Conservation (phyloP, 2,113 vertebrate genomes). For the Opisthocomus hoazin region DNA sequence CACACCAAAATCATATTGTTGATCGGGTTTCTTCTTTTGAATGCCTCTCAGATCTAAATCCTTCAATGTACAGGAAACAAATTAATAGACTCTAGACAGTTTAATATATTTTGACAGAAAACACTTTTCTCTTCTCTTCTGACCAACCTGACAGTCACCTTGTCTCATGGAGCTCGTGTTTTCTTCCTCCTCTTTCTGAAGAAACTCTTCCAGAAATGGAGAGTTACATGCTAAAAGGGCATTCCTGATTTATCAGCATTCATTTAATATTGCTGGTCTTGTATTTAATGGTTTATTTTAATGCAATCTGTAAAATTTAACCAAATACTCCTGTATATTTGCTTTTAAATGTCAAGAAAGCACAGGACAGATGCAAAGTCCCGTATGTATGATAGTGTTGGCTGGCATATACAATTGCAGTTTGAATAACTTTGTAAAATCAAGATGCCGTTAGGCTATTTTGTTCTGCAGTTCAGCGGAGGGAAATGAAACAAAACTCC, state of each 20-base stretch:
- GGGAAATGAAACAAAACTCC: background rate
- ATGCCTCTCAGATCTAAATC: background rate
- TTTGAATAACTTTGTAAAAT: background rate
- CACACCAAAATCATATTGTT: background rate
- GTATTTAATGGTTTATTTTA: background rate
- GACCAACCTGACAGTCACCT: background rate
- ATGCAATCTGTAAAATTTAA: background rate
- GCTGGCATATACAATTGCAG: background rate
- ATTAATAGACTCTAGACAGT: background rate
- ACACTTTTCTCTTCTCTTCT: background rate
- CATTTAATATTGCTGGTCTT: background rate
- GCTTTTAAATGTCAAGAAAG: background rate
- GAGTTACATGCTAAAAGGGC: background rate
- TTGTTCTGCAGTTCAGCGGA: background rate
- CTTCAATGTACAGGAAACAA: background rate
- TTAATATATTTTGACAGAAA: conserved; percentile 16
- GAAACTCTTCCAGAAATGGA: background rate
- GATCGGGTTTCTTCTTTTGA: background rate
- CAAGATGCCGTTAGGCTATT: background rate
- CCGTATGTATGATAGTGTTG: background rate
- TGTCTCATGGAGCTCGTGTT: background rate
- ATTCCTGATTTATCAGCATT: background rate
- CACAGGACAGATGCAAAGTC: background rate
- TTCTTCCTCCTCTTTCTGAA: background rate
- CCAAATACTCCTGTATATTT: background rate